Conservation (phyloP, 2,797 vertebrate genomes). For the Phylloscopus collybita region DNA sequence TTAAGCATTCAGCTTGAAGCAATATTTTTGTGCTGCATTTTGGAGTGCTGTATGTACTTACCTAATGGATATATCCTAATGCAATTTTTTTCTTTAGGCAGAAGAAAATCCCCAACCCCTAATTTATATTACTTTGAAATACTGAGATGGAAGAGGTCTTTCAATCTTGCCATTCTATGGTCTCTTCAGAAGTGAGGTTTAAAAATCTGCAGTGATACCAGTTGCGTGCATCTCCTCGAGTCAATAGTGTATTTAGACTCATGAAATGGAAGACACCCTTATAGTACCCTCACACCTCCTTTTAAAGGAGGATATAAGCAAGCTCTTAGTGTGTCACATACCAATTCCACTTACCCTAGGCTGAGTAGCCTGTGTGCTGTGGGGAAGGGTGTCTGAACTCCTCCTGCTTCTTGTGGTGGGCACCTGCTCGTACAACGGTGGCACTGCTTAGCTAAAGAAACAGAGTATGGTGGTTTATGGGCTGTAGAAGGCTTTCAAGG, state of each 20-base stretch:
- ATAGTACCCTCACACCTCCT: not conserved
- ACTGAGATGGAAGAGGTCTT: not conserved
- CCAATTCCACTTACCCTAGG: not conserved
- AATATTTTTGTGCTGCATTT: not conserved
- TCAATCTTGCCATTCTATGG: not conserved
- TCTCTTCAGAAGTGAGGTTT: not conserved
- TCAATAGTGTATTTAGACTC: not conserved
- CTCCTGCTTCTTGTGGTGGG: not conserved
- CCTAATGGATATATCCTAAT: not conserved
- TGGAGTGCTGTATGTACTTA: not conserved
- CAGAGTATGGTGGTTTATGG: not conserved
- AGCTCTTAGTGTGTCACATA: not conserved
- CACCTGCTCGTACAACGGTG: accelerated
- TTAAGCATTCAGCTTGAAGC: not conserved
- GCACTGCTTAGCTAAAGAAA: not conserved
- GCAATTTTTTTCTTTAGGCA: not conserved
- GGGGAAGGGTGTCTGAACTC: not conserved
- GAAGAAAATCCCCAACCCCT: not conserved
- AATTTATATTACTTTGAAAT: not conserved
- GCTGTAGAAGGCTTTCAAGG: not conserved
- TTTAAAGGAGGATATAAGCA: not conserved
- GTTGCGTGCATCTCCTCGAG: not conserved
- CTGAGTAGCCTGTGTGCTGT: not conserved
- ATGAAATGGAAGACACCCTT: not conserved
- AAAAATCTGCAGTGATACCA: not conserved